phyloP scores from a whole-genome alignment of 2,797 vertebrate genomes.

The Thamnophis elegans region DNA sequence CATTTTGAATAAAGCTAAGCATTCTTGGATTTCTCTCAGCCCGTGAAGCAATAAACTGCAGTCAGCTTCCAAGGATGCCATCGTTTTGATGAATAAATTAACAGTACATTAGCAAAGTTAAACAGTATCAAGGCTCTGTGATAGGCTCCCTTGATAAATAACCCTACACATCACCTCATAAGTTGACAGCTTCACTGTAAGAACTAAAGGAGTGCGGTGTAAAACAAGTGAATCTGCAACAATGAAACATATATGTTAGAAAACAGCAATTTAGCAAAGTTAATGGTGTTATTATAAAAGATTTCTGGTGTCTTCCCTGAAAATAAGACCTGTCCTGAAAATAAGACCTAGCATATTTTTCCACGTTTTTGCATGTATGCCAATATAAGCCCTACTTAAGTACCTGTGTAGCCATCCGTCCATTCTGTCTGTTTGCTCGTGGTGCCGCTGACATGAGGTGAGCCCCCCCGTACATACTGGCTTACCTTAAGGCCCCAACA shows the following conservation, averaged over 20 bases:
- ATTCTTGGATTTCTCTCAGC: neutral
- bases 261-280: neutral
- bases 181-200: neutral
- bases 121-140: neutral
- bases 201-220: neutral
- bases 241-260: neutral
- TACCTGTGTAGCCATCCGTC: too few species aligned
- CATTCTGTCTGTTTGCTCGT: too few species aligned
- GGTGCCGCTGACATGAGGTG: too few species aligned
- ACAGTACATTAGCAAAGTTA: neutral
- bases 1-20: neutral
- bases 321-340: too few species aligned
- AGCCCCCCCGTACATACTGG: too few species aligned
- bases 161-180: neutral
- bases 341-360: too few species aligned
- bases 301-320: too few species aligned
- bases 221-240: neutral
- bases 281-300: neutral
- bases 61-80: neutral
- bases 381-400: too few species aligned
- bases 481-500: too few species aligned
- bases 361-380: too few species aligned
- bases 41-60: neutral
- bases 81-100: neutral
- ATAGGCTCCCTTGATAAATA: neutral